These are phyloP conservation scores for Rhinogobius similis DNA, from an alignment of 2,113 vertebrate species.

Conservation along the genomic window DNA sequence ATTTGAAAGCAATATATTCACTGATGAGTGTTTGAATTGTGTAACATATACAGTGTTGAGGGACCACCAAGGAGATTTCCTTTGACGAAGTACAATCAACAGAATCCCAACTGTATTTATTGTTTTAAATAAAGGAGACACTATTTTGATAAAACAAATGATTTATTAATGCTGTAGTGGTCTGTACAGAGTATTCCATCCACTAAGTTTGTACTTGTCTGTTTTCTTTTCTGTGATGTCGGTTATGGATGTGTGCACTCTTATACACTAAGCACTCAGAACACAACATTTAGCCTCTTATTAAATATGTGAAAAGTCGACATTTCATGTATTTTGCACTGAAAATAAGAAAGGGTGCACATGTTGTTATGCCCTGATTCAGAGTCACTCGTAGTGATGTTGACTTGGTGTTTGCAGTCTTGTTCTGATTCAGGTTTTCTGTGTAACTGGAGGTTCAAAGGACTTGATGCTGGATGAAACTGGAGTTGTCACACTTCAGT, in stretches of 20 bases:
- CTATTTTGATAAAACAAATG: constrained; percentile 30
- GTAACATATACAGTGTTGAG: constrained; percentile 17
- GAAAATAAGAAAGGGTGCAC: constrained; percentile 12
- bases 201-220: constrained; percentile 39
- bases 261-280: constrained; percentile 24
- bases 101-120: constrained; percentile 3
- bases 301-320: constrained; percentile 8
- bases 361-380: constrained; percentile 13
- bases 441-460: neutral
- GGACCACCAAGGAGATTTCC: constrained; percentile 51
- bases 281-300: constrained; percentile 30
- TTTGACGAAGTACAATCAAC: constrained; percentile 58
- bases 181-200: constrained; percentile 45
- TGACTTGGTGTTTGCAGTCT: constrained; percentile 9
- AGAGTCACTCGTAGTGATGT: constrained; percentile 13
- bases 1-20: constrained; percentile 53
- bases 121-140: constrained; percentile 31
- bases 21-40: constrained; percentile 20
- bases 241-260: constrained; percentile 41
- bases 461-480: constrained; percentile 38
- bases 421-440: constrained; percentile 1
- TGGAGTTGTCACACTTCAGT: constrained; percentile 21
- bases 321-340: constrained; percentile 34
- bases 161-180: constrained; percentile 31
- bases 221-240: constrained; percentile 37